Conservation (phyloP, 2,888 invertebrate species). For the Amphimallon solstitiale region DNA sequence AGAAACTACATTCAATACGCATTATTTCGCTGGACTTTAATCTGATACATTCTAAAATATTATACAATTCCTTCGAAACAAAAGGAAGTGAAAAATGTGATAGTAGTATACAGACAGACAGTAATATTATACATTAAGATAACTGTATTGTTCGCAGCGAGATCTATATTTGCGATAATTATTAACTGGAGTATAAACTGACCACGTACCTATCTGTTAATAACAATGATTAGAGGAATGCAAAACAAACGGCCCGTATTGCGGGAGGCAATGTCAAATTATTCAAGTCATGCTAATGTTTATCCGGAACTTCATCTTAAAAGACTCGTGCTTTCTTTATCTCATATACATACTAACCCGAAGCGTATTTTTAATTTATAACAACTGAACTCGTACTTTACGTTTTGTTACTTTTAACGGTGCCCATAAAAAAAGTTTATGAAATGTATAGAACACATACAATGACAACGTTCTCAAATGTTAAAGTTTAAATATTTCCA, state of each 20-base stretch:
- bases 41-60: constrained; percentile 29
- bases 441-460: no score
- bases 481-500: no score
- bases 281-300: constrained; percentile 29
- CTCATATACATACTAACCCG: constrained; percentile 8
- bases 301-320: constrained; percentile 21
- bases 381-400: background rate
- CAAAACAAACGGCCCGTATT: constrained; percentile 31
- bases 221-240: constrained; percentile 33
- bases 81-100: constrained; percentile 21
- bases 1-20: constrained; percentile 16
- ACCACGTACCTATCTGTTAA: constrained; percentile 1
- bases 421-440: no score
- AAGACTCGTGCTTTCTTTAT: constrained; percentile 12
- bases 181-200: constrained; percentile 21
- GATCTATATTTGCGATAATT: constrained; percentile 27
- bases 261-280: constrained; percentile 23
- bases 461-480: no score
- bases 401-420: background rate
- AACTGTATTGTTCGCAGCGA: constrained; percentile 29
- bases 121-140: constrained; percentile 27
- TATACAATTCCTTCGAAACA: constrained; percentile 27
- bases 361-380: constrained; percentile 15
- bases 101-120: constrained; percentile 3
- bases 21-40: background rate